These are phyloP conservation scores for Ctenopoma kingsleyae DNA, from an alignment of 2,797 vertebrate species.

Conservation along the genomic window DNA sequence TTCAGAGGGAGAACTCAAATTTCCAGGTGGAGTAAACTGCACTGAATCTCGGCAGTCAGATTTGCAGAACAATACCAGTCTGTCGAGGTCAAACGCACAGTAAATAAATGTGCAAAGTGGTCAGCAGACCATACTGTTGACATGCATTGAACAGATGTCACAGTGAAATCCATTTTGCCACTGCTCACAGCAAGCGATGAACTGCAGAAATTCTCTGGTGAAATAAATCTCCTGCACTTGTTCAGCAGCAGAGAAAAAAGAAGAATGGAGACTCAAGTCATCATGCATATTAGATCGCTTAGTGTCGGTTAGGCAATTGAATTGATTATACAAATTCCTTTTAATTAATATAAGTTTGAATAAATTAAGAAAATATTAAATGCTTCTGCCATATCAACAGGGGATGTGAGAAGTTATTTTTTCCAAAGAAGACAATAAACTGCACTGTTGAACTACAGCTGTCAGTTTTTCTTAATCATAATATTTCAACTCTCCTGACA, in stretches of 20 bases:
- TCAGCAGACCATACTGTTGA: conserved; percentile 34
- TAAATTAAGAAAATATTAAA: conserved; percentile 83
- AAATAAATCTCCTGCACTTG: conserved; percentile 42
- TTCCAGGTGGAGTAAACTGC: conserved; percentile 24
- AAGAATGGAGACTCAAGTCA: conserved; percentile 60
- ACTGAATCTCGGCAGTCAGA: conserved; percentile 19
- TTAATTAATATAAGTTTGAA: conserved; percentile 83
- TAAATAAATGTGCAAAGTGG: conserved; percentile 31
- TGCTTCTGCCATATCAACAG: conserved; percentile 68
- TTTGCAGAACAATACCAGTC: conserved; percentile 25
- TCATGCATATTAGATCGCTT: conserved; percentile 77
- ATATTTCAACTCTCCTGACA: conserved; percentile 80
- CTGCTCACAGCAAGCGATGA: conserved; percentile 40
- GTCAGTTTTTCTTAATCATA: conserved; percentile 79
- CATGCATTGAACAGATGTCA: conserved; percentile 51
- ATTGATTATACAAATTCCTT: conserved; percentile 81
- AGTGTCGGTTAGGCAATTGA: conserved; percentile 77
- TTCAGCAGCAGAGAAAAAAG: conserved; percentile 43
- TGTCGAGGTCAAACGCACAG: conserved; percentile 33
- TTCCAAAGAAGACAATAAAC: conserved; percentile 62
- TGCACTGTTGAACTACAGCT: conserved; percentile 70
- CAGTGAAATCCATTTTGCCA: conserved; percentile 37
- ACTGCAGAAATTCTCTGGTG: conserved; percentile 49
- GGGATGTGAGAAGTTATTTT: conserved; percentile 62
- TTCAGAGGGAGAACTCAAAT: conserved; percentile 29